A percentile compares a stretch with the other conserved stretches of the same genome.
phyloP scores from a whole-genome alignment of 1,140 invertebrate genomes.

The Ostrea denselamellosa region DNA sequence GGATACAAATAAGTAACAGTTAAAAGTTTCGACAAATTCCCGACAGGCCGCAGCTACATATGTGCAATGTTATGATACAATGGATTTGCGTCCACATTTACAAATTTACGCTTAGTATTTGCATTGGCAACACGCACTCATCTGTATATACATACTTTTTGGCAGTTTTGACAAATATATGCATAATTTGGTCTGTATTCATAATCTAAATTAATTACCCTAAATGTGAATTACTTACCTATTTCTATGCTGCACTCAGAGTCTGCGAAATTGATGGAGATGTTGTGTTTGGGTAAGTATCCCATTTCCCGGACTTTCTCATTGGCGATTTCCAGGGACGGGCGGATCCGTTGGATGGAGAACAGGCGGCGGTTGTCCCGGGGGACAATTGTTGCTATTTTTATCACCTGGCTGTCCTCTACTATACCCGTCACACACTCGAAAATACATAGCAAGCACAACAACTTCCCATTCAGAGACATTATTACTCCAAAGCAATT shows the following conservation, averaged over 20 bases:
- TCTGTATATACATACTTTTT: no score
- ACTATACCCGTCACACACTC: background rate
- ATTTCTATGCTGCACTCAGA: conserved; percentile 64
- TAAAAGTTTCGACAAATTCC: no score
- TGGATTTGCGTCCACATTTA: no score
- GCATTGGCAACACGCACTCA: no score
- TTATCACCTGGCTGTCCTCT: conserved; percentile 35
- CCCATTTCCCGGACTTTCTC: conserved; percentile 59
- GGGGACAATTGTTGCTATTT: conserved; percentile 63
- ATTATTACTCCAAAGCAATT: background rate
- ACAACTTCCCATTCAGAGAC: background rate
- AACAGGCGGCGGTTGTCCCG: conserved; percentile 55
- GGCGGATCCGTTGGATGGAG: conserved; percentile 61
- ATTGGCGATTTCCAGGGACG: conserved; percentile 65
- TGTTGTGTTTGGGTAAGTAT: conserved; percentile 46
- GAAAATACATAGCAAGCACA: background rate
- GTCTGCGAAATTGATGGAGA: conserved; percentile 66
- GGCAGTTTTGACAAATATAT: no score
- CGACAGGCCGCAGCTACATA: no score
- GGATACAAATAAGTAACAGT: no score
- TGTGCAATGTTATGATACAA: no score
- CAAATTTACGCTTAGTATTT: no score
- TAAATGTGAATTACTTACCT: background rate
- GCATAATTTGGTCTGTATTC: no score
- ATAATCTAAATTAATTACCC: no score